These are phyloP conservation scores for Chromoteleia sp. DNA, from an alignment of 2,888 invertebrate species.

Conservation along the genomic window DNA sequence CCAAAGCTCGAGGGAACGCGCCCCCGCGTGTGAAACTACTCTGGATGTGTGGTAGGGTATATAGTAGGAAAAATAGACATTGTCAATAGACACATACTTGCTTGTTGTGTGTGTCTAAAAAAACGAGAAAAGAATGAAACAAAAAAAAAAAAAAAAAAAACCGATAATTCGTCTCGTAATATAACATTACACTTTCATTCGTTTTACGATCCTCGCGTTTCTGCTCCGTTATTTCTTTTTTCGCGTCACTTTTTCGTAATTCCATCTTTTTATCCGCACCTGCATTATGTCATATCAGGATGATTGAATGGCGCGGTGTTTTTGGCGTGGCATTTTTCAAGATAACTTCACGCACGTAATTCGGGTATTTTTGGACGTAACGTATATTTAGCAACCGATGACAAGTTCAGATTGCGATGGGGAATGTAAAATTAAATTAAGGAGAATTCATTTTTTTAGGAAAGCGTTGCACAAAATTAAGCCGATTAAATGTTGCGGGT, in stretches of 20 bases:
- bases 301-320: conserved; percentile 21
- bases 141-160: conserved; percentile 8
- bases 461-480: conserved; percentile 37
- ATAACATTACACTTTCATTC: conserved; percentile 8
- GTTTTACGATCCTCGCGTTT: conserved; percentile 2
- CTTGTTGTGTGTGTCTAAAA: too few relatives aligned
- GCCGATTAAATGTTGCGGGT: conserved; percentile 34
- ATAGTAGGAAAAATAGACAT: too few relatives aligned
- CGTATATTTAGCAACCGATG: conserved; percentile 29
- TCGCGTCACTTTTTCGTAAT: neutral
- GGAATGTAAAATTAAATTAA: conserved; percentile 37
- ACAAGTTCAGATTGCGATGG: conserved; percentile 39
- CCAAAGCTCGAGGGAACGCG: too few relatives aligned
- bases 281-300: conserved; percentile 29
- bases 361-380: conserved; percentile 14
- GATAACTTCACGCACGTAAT: conserved; percentile 25
- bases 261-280: neutral
- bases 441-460: conserved; percentile 34
- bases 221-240: neutral
- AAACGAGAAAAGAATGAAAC: too few relatives aligned
- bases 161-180: conserved; percentile 9
- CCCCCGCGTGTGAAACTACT: too few relatives aligned
- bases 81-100: too few relatives aligned
- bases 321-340: conserved; percentile 15
- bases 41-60: too few relatives aligned